Conservation (phyloP, 2,888 invertebrate species). For the Mythimna vitellina region DNA sequence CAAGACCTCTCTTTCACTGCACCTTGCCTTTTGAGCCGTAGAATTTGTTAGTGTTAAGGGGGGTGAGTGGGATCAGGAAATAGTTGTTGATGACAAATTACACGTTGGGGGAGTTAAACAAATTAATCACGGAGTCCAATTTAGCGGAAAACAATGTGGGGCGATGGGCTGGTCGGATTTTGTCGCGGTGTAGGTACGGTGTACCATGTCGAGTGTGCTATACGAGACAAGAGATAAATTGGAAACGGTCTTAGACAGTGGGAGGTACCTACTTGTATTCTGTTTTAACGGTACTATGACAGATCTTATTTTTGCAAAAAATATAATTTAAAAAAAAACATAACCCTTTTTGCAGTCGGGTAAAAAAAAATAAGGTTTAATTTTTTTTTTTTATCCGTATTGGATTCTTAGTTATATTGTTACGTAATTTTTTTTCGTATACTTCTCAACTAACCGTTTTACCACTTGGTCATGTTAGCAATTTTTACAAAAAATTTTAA, state of each 20-base stretch:
- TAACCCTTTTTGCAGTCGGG: too few species aligned
- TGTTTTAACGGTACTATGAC: not conserved
- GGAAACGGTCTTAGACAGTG: constrained; percentile 36
- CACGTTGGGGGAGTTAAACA: constrained; percentile 86
- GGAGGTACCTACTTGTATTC: not conserved
- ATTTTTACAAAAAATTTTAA: too few species aligned
- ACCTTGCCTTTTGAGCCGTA: constrained; percentile 23
- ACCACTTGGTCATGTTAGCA: too few species aligned
- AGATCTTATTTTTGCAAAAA: too few species aligned
- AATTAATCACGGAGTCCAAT: constrained; percentile 88
- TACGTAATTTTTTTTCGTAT: too few species aligned
- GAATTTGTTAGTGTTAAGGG: constrained; percentile 31
- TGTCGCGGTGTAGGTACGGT: constrained; percentile 75
- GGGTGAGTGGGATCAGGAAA: constrained; percentile 67
- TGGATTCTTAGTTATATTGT: too few species aligned
- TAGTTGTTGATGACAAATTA: constrained; percentile 81
- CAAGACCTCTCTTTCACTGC: constrained; percentile 57
- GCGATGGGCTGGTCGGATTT: constrained; percentile 78
- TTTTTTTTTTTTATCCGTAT: too few species aligned
- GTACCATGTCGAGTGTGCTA: constrained; percentile 58
- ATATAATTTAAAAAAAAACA: too few species aligned
- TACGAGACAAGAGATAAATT: constrained; percentile 56
- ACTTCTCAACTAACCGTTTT: too few species aligned
- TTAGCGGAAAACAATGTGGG: constrained; percentile 88
- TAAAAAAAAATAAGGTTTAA: too few species aligned